Evolutionary conservation across 2,113 vertebrate species (phyloP), one percentile per base, ranked within the genome.

Genomic region (Spermophilus dauricus): DNA sequence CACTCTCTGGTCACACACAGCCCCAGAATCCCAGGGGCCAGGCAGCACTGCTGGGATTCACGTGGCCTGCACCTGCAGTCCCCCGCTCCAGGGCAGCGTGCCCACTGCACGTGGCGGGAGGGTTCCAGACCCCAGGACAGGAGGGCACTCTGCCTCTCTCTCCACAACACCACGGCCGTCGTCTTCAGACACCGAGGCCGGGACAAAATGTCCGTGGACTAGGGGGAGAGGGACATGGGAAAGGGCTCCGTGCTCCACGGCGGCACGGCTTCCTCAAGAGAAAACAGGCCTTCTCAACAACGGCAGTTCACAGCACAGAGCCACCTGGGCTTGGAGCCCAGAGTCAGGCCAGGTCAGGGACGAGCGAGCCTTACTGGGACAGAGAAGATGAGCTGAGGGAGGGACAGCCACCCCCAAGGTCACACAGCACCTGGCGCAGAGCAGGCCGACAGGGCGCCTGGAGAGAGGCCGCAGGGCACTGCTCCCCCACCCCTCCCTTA

Each of bases 41-140:
- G 4, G 20, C 3, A 63, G 61, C 0, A 0, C 4, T 2, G 17
- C 80, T 1, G 42, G 53, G 56, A n/a, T 0, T 2, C 8, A 16
- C 0, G 4, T 20, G 26, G 70, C 14, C 1, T 0, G 1, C 1
- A 0, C 24, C 63, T 0, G 0, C 9, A 16, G 8, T 8, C 34
- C 58, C 28, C 16, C 0, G 67, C 34, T 58, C 61, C 45, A 2
- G 58, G 2, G 13, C 3, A 26, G 13, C 0, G 2, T 3, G 30
- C 45, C 3, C 18, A 2, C 65, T 17, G 4, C 65, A 69, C 22
- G 1, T 1, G 26, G 10, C 20, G 34, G 73, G 28, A n/a, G 8
- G 11, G 26, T 20, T 53, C 69, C 42, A 51, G 34, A 4, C 67
- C 61, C 8, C 4, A 1, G 24, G 48, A 32, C 5, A 14, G 12